Evolutionary conservation across 2,888 invertebrate genomes (phyloP).

Genomic region (Amblyjoppa proteus): DNA sequence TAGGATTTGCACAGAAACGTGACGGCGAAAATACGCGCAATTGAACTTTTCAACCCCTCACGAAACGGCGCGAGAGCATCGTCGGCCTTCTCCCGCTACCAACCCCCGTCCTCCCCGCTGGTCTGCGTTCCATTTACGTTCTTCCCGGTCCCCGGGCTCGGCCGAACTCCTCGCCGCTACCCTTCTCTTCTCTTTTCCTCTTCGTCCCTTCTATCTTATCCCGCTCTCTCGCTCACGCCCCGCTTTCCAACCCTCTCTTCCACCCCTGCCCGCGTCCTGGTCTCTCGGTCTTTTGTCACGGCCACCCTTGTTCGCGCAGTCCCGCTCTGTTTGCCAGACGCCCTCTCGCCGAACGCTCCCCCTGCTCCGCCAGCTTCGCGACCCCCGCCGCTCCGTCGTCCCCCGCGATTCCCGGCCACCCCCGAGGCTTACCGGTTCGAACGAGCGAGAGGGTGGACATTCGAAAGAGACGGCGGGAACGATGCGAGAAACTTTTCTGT

Average conservation of each 20-base stretch:
- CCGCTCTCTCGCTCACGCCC: slow-evolving; percentile 67
- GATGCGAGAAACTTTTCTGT: slow-evolving; percentile 24
- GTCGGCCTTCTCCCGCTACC: slow-evolving; percentile 46
- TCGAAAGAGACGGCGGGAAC: slow-evolving; percentile 36
- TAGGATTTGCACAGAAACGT: slow-evolving; percentile 83
- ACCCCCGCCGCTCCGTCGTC: slow-evolving; percentile 60
- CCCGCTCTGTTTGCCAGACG: slow-evolving; percentile 81
- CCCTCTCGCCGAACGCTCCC: slow-evolving; percentile 79
- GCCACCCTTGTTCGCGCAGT: slow-evolving; percentile 82
- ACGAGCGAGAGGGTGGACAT: slow-evolving; percentile 9
- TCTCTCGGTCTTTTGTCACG: slow-evolving; percentile 82
- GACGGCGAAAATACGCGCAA: slow-evolving; percentile 84
- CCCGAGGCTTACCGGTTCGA: slow-evolving; percentile 54
- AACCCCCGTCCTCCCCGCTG: slow-evolving; percentile 60
- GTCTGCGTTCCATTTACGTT: slow-evolving; percentile 23
- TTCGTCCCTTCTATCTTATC: slow-evolving; percentile 46
- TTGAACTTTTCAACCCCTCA: slow-evolving; percentile 84
- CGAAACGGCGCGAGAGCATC: slow-evolving; percentile 63
- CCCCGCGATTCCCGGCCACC: slow-evolving; percentile 44
- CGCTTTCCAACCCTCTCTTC: slow-evolving; percentile 69
- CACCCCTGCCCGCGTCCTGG: slow-evolving; percentile 73
- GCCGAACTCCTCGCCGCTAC: slow-evolving; percentile 45
- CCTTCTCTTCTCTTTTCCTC: slow-evolving; percentile 55
- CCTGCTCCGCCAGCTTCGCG: slow-evolving; percentile 81
- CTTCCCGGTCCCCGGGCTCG: slow-evolving; percentile 52